Conservation (phyloP, 2,888 invertebrate genomes). For the Saturnia pavonia region DNA sequence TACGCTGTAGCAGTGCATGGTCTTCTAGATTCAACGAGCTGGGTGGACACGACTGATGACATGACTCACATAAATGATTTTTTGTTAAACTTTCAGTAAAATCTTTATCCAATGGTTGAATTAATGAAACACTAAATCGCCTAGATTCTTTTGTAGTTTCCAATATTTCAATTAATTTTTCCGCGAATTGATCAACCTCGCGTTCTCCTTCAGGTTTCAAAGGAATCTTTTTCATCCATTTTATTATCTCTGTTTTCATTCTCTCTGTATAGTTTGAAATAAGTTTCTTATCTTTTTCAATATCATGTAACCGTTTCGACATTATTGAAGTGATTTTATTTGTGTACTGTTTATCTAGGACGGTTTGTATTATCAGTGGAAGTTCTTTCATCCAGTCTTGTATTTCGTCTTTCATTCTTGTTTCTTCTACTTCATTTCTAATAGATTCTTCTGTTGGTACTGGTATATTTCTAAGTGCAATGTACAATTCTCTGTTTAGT, state of each 20-base stretch:
- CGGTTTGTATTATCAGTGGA: conserved; percentile 38
- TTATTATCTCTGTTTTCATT: conserved; percentile 44
- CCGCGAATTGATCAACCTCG: conserved; percentile 28
- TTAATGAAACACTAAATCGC: conserved; percentile 32
- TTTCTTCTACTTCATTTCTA: conserved; percentile 46
- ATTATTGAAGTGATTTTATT: conserved; percentile 47
- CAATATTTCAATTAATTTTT: conserved; percentile 41
- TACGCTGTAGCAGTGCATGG: conserved; percentile 41
- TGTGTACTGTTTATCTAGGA: conserved; percentile 34
- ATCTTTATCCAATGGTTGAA: conserved; percentile 23
- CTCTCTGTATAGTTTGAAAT: conserved; percentile 30
- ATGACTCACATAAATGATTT: neutral
- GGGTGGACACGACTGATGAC: conserved; percentile 29
- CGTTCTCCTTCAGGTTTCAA: conserved; percentile 31
- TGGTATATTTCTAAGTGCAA: conserved; percentile 46
- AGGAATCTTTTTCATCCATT: conserved; percentile 47
- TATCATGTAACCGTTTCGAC: conserved; percentile 47
- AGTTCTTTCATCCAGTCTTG: conserved; percentile 48
- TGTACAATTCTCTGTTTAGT: conserved; percentile 47
- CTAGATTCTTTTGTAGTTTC: conserved; percentile 39
- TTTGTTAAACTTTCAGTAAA: neutral
- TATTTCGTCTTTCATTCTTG: conserved; percentile 49
- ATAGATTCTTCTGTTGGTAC: conserved; percentile 47
- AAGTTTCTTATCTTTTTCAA: conserved; percentile 43
- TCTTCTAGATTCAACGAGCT: conserved; percentile 47